These are phyloP conservation scores for Pantala flavescens DNA, from an alignment of 1,140 invertebrate species.

Conservation along the genomic window DNA sequence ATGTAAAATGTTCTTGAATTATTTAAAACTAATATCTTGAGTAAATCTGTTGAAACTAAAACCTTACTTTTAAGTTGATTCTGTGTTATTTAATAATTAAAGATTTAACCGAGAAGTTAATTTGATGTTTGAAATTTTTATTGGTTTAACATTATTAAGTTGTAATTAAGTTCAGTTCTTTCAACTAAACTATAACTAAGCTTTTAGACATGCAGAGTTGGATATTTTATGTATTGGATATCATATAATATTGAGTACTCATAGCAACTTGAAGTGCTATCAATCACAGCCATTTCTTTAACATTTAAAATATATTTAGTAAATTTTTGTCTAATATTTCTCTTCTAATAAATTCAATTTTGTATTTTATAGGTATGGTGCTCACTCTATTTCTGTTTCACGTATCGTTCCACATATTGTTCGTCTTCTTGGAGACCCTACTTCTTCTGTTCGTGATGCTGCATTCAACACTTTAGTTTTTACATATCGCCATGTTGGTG, in stretches of 20 bases:
- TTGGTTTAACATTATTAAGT: neutral
- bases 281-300: neutral
- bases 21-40: no score
- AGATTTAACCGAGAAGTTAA: no score
- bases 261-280: neutral
- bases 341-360: no score
- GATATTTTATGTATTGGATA: neutral
- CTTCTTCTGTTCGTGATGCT: constrained; percentile 72
- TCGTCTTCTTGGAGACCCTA: constrained; percentile 81
- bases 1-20: no score
- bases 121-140: no score
- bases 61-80: neutral
- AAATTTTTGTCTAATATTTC: constrained; percentile 20
- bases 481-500: constrained; percentile 88
- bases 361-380: constrained; percentile 55
- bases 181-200: no score
- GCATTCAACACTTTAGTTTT: constrained; percentile 77
- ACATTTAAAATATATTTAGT: constrained; percentile 12
- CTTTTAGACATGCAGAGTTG: neutral
- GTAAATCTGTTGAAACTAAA: neutral
- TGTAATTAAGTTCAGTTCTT: no score
- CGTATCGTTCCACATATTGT: constrained; percentile 73
- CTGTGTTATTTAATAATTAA: no score
- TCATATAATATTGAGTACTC: neutral
- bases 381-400: constrained; percentile 64